Evolutionary conservation across 2,888 invertebrate genomes (phyloP).

Genomic region (Platycheirus rosarum): DNA sequence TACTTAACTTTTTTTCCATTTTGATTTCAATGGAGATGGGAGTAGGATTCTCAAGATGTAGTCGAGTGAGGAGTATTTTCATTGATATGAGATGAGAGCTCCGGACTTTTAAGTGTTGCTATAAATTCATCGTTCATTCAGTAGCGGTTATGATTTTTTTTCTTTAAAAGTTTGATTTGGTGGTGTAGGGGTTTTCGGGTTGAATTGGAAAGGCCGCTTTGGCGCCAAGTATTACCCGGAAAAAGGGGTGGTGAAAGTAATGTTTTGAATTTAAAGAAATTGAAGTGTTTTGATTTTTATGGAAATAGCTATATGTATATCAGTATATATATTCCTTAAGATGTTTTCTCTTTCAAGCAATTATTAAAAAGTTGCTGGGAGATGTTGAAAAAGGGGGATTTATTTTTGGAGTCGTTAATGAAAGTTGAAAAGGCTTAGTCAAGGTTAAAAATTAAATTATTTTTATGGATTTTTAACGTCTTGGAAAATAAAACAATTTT

Average conservation of each 20-base stretch:
- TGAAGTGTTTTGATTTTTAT: conserved; percentile 4
- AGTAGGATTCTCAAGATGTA: conserved; percentile 2
- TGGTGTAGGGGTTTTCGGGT: conserved; percentile 1
- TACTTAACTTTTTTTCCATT: conserved; percentile 28
- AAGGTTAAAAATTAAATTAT: too few relatives aligned
- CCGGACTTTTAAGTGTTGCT: conserved; percentile 62
- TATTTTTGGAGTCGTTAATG: conserved; percentile 16
- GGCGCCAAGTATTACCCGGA: conserved; percentile 47
- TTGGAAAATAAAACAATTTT: too few relatives aligned
- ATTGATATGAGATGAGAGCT: conserved; percentile 54
- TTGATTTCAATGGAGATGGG: background rate
- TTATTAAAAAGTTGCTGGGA: background rate
- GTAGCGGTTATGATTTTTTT: conserved; percentile 60
- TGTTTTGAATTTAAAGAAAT: conserved; percentile 38
- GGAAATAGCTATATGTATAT: too few relatives aligned
- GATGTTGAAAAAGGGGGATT: background rate
- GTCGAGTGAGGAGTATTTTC: conserved; percentile 38
- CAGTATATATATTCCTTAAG: too few relatives aligned
- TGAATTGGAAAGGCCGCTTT: conserved; percentile 32
- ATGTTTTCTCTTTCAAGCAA: conserved; percentile 16
- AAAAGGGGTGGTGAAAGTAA: conserved; percentile 21
- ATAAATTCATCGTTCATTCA: conserved; percentile 62
- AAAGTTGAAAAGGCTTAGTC: background rate
- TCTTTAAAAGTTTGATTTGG: conserved; percentile 10
- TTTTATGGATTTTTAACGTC: too few relatives aligned